phyloP scores from a whole-genome alignment of 1,140 invertebrate species.

The Drosophila ogumai region DNA sequence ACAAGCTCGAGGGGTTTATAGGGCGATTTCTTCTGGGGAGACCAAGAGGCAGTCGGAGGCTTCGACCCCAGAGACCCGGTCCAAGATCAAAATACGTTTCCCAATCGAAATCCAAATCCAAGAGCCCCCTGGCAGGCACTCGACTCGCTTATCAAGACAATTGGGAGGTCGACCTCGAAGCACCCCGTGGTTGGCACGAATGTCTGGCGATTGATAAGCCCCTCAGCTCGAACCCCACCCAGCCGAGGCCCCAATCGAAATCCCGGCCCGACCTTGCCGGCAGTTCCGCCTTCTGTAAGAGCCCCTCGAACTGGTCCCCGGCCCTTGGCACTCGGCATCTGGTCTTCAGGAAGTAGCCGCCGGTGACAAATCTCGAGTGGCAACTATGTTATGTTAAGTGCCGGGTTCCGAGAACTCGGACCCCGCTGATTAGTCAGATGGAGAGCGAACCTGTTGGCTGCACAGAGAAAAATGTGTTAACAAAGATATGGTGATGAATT shows the following conservation, averaged over 20 bases:
- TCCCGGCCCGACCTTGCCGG: constrained; percentile 24
- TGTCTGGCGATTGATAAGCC: constrained; percentile 51
- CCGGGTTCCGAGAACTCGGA: constrained; percentile 44
- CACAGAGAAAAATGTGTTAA: constrained; percentile 2
- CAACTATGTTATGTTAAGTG: constrained; percentile 9
- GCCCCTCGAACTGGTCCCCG: constrained; percentile 16
- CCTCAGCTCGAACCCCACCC: constrained; percentile 10
- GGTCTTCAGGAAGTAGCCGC: constrained; percentile 56
- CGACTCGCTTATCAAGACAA: constrained; percentile 56
- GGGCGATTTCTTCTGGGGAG: constrained; percentile 14
- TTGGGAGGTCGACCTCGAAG: constrained; percentile 71
- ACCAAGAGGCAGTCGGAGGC: neutral
- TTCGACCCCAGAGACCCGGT: constrained; percentile 7
- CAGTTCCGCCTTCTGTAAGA: constrained; percentile 59
- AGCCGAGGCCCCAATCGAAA: neutral
- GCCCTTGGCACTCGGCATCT: constrained; percentile 45
- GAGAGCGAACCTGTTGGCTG: constrained; percentile 24
- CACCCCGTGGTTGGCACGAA: constrained; percentile 45
- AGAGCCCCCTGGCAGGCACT: constrained; percentile 16
- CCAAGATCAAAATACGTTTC: constrained; percentile 18
- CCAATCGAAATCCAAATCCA: constrained; percentile 1
- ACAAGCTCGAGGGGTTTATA: constrained; percentile 4
- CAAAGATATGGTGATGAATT: neutral
- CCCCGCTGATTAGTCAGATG: constrained; percentile 50
- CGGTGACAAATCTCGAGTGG: constrained; percentile 54